Percentiles rank a stretch among this genome's conserved stretches.
phyloP scores from a whole-genome alignment of 2,797 vertebrate species.

The Lutjanus argentimaculatus region DNA sequence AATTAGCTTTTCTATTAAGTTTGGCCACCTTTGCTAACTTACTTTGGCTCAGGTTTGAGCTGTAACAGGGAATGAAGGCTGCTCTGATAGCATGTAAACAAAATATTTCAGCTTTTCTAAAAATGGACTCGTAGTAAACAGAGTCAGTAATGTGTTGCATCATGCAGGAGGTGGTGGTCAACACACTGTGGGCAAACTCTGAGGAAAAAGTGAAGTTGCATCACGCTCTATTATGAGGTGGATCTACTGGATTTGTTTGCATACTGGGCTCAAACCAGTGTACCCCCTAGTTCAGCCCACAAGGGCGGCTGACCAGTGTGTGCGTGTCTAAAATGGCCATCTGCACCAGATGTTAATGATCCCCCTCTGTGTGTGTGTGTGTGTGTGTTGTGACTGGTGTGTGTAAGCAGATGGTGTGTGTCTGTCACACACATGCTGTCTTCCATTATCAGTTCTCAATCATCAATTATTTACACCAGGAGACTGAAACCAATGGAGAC shows the following conservation, averaged over 20 bases:
- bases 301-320: slow-evolving; percentile 25
- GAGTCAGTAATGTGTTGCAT: not conserved
- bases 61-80: slow-evolving; percentile 15
- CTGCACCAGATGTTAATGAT: slow-evolving; percentile 83
- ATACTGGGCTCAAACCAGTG: slow-evolving; percentile 2
- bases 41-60: slow-evolving; percentile 2
- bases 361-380: slow-evolving; percentile 45
- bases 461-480: slow-evolving; percentile 76
- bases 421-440: slow-evolving; percentile 70
- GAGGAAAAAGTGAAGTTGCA: not conserved
- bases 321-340: slow-evolving; percentile 65
- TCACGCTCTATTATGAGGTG: not conserved
- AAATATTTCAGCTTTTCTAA: not conserved
- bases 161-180: not conserved
- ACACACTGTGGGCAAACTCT: not conserved
- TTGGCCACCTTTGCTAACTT: not conserved
- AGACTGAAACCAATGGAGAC: slow-evolving; percentile 35
- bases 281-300: not conserved
- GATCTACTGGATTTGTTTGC: not conserved
- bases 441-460: slow-evolving; percentile 65
- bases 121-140: not conserved
- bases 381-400: slow-evolving; percentile 5
- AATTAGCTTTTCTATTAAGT: not conserved
- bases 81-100: not conserved
- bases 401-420: slow-evolving; percentile 76